A percentile compares a stretch with the other conserved stretches of the same genome.
Conservation (phyloP, 2,888 invertebrate genomes). For the Tetheella fluctuosa region DNA sequence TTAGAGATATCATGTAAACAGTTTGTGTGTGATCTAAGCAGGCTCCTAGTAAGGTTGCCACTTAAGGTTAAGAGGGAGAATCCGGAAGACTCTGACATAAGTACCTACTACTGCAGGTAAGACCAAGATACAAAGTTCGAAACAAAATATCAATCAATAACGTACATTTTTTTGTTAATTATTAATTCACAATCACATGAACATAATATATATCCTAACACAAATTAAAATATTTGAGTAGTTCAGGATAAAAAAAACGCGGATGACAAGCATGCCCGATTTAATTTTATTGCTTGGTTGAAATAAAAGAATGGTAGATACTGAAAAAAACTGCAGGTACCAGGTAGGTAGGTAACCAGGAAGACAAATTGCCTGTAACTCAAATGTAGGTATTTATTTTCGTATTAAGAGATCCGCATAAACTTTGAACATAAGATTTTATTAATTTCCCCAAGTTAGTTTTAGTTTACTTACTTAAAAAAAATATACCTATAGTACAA, state of each 20-base stretch:
- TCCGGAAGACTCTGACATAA: no score
- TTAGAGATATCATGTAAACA: no score
- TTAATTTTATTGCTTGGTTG: not conserved
- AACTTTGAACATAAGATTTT: conserved; percentile 2
- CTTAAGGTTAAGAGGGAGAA: no score
- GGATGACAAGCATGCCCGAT: not conserved
- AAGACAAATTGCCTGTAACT: conserved; percentile 20
- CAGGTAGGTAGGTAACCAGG: no score
- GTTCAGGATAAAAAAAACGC: not conserved
- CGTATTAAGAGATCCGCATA: not conserved
- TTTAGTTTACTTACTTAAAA: no score
- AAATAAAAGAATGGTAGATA: not conserved
- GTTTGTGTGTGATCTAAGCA: no score
- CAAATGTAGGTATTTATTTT: conserved; percentile 8
- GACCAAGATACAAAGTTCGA: no score
- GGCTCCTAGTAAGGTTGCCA: no score
- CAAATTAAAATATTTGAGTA: not conserved
- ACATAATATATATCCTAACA: no score
- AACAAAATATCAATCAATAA: no score
- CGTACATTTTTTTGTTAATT: not conserved
- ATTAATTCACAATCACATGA: not conserved
- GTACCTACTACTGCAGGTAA: no score
- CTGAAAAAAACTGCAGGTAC: conserved; percentile 13
- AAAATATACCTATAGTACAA: no score
- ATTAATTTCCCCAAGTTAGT: not conserved